A percentile compares a stretch with the other conserved stretches of the same genome.
phyloP scores from a whole-genome alignment of 2,113 vertebrate genomes.

The Actenoides hombroni region DNA sequence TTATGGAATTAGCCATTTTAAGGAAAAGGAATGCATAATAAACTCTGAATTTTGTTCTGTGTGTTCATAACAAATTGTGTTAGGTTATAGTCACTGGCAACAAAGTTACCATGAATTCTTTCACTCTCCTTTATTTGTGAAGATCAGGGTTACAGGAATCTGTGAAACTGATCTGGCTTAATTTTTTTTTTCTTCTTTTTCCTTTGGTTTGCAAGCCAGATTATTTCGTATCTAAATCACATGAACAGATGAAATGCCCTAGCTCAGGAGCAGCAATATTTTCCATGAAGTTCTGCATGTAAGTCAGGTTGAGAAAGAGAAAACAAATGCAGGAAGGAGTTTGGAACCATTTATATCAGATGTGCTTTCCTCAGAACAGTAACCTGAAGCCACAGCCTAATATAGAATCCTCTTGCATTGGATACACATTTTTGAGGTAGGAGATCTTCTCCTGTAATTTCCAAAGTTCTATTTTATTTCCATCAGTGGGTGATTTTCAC shows the following conservation, averaged over 20 bases:
- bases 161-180: not conserved
- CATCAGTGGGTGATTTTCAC: not conserved
- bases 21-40: not conserved
- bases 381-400: not conserved
- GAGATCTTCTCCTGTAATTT: not conserved
- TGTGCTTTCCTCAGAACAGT: not conserved
- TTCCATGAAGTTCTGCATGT: not conserved
- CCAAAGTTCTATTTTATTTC: not conserved
- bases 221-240: not conserved
- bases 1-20: not conserved
- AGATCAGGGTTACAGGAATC: not conserved
- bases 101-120: not conserved
- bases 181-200: not conserved
- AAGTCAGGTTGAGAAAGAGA: not conserved
- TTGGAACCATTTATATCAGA: not conserved
- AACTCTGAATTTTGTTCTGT: not conserved
- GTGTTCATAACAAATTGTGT: not conserved
- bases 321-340: not conserved
- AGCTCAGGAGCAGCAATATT: not conserved
- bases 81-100: not conserved
- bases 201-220: not conserved
- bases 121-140: not conserved
- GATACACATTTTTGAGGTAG: not conserved
- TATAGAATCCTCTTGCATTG: not conserved
- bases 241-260: not conserved